Evolutionary conservation across 2,888 invertebrate genomes (phyloP), one percentile per base, ranked within the genome.

Genomic region (Leptopilina myrica): DNA sequence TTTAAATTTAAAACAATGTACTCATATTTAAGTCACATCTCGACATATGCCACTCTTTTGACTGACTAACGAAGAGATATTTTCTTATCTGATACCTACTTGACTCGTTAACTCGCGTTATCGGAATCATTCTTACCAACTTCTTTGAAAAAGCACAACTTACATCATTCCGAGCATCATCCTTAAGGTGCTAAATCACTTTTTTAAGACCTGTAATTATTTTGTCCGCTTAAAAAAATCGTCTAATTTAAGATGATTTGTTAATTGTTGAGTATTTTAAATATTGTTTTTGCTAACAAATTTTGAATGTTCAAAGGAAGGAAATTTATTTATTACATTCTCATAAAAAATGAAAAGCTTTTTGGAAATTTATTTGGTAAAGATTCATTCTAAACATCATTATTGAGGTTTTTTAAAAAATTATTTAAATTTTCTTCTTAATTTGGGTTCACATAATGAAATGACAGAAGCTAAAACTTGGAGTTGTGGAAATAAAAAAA

Each of bases 71-170:
- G 78, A 78, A 79, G 66, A 66, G 65, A 56, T 40, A 78, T 79
- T 64, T 79, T 85, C 85, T 86, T 86, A 86, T 86, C 86, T 80
- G 80, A 66, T 64, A 73, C 33, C 33, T 33, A 33, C 56, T 73
- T 73, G 33, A 53, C 82, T 82, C 81, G 82, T 79, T 80, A 84
- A 82, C 83, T 85, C 79, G 83, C 79, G 83, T 89, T 89, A 89
- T 89, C 89, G 83, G 79, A 33, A 82, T 83, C 80, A 79, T 81
- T 84, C 84, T 82, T 78, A 83, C 80, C 82, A 83, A 84, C 81
- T 84, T 83, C 75, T 79, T 78, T 33, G 33, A 79, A 84, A 86
- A 89, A 85, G 84, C 82, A 84, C 83, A 86, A 86, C 87, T 87
- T 81, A 64, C 56, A 33, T 26, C 14, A 53, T 73, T 49, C 33